A percentile compares a stretch with the other conserved stretches of the same genome.
phyloP scores from a whole-genome alignment of 2,888 invertebrate species.

The Gnatocerus cornutus region DNA sequence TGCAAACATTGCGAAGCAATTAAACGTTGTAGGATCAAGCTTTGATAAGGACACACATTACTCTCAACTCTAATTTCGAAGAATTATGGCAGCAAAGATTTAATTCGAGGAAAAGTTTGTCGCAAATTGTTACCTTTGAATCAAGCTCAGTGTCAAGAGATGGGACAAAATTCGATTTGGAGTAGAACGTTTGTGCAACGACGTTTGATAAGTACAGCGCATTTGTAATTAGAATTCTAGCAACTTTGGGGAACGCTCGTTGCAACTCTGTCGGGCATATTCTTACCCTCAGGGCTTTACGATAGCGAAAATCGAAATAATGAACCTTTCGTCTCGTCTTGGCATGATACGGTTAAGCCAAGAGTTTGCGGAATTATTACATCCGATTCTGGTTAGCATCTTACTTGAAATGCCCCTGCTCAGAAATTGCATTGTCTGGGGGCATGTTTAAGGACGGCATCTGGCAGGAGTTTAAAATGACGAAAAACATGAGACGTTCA shows the following conservation, averaged over 20 bases:
- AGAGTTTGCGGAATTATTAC: constrained; percentile 47
- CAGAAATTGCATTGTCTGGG: constrained; percentile 27
- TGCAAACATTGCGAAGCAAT: constrained; percentile 26
- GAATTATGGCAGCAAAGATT: constrained; percentile 28
- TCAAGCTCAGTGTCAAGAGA: constrained; percentile 25
- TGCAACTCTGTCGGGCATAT: constrained; percentile 29
- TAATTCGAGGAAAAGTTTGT: constrained; percentile 20
- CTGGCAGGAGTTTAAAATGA: constrained; percentile 17
- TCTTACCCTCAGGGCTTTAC: constrained; percentile 35
- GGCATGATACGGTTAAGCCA: constrained; percentile 38
- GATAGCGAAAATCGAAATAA: constrained; percentile 50
- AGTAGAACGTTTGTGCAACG: constrained; percentile 33
- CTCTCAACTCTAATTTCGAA: constrained; percentile 30
- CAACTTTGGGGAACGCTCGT: constrained; percentile 31
- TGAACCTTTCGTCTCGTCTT: constrained; percentile 48
- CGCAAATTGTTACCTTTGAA: constrained; percentile 35
- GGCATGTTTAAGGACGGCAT: constrained; percentile 12
- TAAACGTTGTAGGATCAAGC: constrained; percentile 24
- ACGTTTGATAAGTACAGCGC: constrained; percentile 43
- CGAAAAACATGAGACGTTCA: neutral
- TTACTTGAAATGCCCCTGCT: constrained; percentile 37
- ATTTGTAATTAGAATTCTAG: constrained; percentile 49
- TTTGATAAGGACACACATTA: constrained; percentile 37
- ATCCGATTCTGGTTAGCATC: constrained; percentile 46
- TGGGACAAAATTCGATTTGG: constrained; percentile 41